These are phyloP conservation scores for Tympanoctomys barrerae DNA, from an alignment of 2,797 vertebrate genomes.

Conservation along the genomic window DNA sequence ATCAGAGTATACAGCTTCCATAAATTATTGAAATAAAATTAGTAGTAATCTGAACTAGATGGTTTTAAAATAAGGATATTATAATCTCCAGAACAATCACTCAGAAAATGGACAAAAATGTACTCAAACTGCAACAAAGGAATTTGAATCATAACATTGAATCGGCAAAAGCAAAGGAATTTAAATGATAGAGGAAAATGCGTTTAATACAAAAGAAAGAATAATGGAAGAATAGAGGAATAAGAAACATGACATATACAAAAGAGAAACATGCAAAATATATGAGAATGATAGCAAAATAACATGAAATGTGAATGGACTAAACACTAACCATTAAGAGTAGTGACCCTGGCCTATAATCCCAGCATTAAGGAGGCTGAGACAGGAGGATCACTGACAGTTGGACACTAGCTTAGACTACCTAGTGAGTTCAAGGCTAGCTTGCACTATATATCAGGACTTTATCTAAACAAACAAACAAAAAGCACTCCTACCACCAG, in stretches of 20 bases:
- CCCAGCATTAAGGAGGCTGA: neutral
- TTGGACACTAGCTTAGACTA: neutral
- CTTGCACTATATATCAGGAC: neutral
- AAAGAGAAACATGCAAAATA: neutral
- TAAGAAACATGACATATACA: neutral
- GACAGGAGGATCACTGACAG: neutral
- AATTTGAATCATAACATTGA: neutral
- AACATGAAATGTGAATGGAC: slow-evolving; percentile 32
- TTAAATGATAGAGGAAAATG: neutral
- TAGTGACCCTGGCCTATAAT: neutral
- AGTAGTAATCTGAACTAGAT: slow-evolving; percentile 20
- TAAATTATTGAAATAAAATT: slow-evolving; percentile 39
- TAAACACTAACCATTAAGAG: neutral
- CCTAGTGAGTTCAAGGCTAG: neutral
- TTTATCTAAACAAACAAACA: neutral
- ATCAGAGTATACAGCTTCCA: neutral
- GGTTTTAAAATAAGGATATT: slow-evolving; percentile 36
- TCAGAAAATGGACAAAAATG: neutral
- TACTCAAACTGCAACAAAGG: slow-evolving; percentile 7
- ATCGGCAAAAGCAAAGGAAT: neutral
- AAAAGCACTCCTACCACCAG: neutral
- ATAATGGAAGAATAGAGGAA: neutral
- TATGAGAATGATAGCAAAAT: neutral
- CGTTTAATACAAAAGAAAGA: slow-evolving; percentile 48
- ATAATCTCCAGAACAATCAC: neutral